Conservation (phyloP, 1,140 invertebrate genomes). For the Macrosteles quadrilineatus region DNA sequence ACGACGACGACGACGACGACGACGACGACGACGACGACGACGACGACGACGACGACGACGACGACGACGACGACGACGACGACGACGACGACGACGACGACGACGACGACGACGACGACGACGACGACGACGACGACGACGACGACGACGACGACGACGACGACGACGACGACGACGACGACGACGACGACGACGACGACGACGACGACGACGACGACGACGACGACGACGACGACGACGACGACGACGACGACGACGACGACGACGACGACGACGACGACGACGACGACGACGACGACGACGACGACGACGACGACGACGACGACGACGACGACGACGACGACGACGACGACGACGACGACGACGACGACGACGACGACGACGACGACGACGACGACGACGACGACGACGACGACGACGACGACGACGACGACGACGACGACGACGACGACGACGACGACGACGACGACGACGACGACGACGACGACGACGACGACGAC, state of each 20-base stretch:
- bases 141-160: slow-evolving; percentile 25
- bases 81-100: slow-evolving; percentile 6
- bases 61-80: slow-evolving; percentile 23
- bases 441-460: slow-evolving; percentile 15
- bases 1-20: slow-evolving; percentile 4
- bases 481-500: slow-evolving; percentile 5
- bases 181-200: slow-evolving; percentile 13
- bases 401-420: background rate
- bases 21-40: slow-evolving; percentile 1
- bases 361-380: background rate
- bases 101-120: slow-evolving; percentile 15
- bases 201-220: background rate
- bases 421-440: slow-evolving; percentile 16
- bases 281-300: slow-evolving; percentile 7
- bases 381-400: slow-evolving; percentile 1
- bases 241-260: slow-evolving; percentile 3
- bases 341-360: slow-evolving; percentile 2
- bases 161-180: background rate
- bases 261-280: background rate
- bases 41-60: slow-evolving; percentile 12
- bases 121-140: slow-evolving; percentile 15
- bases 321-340: background rate
- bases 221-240: slow-evolving; percentile 3
- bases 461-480: slow-evolving; percentile 5
- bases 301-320: slow-evolving; percentile 9